Percentiles rank a stretch among this genome's conserved stretches.
These are phyloP conservation scores for Melinopterus prodromus DNA, from an alignment of 2,888 invertebrate genomes.

Conservation along the genomic window DNA sequence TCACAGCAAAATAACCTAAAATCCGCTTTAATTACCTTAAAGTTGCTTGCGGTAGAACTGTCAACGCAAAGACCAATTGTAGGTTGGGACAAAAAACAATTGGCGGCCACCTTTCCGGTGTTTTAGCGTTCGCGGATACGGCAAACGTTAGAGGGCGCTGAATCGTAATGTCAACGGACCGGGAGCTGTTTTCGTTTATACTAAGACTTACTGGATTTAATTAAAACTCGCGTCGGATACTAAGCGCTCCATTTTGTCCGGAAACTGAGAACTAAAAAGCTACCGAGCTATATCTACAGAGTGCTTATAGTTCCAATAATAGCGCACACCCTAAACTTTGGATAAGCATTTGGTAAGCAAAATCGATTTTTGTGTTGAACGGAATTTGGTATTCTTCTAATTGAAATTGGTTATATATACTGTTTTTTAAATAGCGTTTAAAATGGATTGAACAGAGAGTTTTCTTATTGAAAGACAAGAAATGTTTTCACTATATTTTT, in stretches of 20 bases:
- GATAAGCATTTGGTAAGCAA: too few species aligned
- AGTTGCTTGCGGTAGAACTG: background rate
- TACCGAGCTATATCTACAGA: background rate
- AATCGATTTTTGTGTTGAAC: too few species aligned
- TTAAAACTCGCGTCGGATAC: background rate
- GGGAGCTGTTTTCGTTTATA: background rate
- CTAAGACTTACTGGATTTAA: background rate
- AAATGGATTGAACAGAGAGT: too few species aligned
- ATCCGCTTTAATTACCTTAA: too few species aligned
- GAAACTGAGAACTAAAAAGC: background rate
- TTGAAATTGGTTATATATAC: too few species aligned
- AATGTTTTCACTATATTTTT: too few species aligned
- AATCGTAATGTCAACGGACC: background rate
- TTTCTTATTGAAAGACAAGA: too few species aligned
- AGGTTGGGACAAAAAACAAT: background rate
- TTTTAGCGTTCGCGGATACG: background rate
- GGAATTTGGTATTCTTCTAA: too few species aligned
- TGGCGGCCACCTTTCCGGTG: background rate
- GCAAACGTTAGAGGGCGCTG: background rate
- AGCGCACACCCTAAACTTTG: background rate
- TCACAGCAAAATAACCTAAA: too few species aligned
- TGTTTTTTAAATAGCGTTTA: too few species aligned
- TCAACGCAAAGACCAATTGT: background rate
- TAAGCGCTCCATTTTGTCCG: background rate
- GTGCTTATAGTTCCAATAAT: background rate